Conservation (phyloP, 1,140 invertebrate species). For the Bombus vancouverensis region DNA sequence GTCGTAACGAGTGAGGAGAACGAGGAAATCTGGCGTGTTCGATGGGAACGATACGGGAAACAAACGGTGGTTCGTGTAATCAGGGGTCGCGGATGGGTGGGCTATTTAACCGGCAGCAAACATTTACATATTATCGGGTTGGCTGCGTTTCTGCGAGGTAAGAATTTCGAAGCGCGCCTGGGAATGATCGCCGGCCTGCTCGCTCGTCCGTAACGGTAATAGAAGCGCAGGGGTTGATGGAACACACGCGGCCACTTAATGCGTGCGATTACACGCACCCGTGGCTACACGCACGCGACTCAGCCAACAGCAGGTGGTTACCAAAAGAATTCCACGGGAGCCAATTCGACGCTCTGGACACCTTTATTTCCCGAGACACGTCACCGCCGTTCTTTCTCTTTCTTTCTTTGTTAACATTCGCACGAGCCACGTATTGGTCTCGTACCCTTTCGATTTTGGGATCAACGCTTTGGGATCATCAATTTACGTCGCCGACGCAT, state of each 20-base stretch:
- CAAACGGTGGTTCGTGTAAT: constrained; percentile 28
- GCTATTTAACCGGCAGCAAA: constrained; percentile 67
- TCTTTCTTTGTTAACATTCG: background rate
- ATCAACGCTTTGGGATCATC: too few species aligned
- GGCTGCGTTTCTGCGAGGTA: constrained; percentile 2
- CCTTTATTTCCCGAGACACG: background rate
- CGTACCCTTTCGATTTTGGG: too few species aligned
- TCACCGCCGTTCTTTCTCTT: background rate
- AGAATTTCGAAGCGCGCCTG: constrained; percentile 42
- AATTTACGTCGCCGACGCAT: too few species aligned
- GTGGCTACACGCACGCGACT: constrained; percentile 65
- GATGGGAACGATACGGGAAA: background rate
- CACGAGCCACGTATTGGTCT: too few species aligned
- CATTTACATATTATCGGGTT: constrained; percentile 65
- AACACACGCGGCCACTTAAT: constrained; percentile 59
- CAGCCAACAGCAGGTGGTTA: constrained; percentile 59
- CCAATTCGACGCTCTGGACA: constrained; percentile 16
- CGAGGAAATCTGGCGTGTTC: background rate
- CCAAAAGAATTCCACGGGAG: constrained; percentile 58
- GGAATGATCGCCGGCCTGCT: constrained; percentile 53
- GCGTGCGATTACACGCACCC: constrained; percentile 69
- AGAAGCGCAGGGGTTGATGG: constrained; percentile 56
- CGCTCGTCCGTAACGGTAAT: constrained; percentile 42
- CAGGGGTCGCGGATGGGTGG: constrained; percentile 51
- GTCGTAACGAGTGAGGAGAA: background rate